Evolutionary conservation across 2,797 vertebrate species (phyloP), one percentile per base, ranked within the genome.

Genomic region (Malurus splendens): DNA sequence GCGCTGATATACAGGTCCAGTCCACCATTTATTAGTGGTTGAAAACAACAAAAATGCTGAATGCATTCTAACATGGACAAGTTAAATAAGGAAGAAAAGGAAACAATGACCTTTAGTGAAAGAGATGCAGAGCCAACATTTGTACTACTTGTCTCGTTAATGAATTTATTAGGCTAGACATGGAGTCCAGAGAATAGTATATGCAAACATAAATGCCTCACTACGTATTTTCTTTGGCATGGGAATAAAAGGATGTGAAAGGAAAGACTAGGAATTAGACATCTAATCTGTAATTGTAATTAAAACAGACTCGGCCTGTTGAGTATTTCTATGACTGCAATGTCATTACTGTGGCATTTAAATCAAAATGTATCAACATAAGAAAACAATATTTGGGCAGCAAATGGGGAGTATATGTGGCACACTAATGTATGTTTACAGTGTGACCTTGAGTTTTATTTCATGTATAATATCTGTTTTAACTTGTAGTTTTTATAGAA

Each of bases 201-300:
- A 45, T 30, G 59, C 19, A 52, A 81, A 42, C 17, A 30, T 56
- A 60, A 73, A 66, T 45, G 19, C 30, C n/a, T 85, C 45, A 27
- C 33, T 36, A 2, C 1, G 0, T 72, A 28, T 83, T 89, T 92
- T 75, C 39, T 91, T 91, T 80, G 52, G 56, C 62, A 33, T 39
- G 76, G 18, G 38, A 94, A 76, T 87, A 82, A 88, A 92, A 88
- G 18, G 27, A 55, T 78, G 22, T 86, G 54, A 86, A 92, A 91
- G 42, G 55, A 62, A 64, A 41, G 52, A 64, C 68, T 81, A 73
- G 44, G 78, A 83, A 51, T 76, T 55, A 72, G 83, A 72, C 52
- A 50, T n/a, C 18, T 83, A 56, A 68, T 72, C 42, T 77, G n/a
- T 54, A 84, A 89, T 2, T 70, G 52, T 74, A 87, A 79, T 93